Conservation (phyloP, 2,113 vertebrate species). For the Zeus faber region DNA sequence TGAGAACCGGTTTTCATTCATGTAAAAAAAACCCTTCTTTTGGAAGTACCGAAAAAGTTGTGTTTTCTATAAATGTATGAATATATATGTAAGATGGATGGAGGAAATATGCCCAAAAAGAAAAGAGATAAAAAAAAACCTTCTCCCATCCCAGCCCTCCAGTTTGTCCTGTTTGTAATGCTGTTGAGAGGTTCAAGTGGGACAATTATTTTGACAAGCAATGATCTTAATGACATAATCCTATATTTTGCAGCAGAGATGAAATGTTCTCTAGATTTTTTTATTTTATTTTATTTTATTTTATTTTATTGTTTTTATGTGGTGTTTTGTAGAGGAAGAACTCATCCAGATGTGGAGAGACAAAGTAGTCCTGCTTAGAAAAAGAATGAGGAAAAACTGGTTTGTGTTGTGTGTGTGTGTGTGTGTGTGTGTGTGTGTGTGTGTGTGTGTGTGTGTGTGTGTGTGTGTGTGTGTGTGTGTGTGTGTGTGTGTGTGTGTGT, state of each 20-base stretch:
- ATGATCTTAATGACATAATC: slow-evolving; percentile 87
- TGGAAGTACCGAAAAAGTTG: slow-evolving; percentile 74
- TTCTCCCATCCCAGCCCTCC: background rate
- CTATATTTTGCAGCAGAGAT: slow-evolving; percentile 82
- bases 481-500: slow-evolving; percentile 78
- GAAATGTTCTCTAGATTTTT: background rate
- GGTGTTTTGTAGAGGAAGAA: slow-evolving; percentile 83
- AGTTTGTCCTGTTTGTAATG: slow-evolving; percentile 7
- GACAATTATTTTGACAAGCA: slow-evolving; percentile 24
- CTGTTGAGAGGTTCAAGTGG: no score
- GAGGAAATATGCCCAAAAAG: slow-evolving; percentile 68
- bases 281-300: slow-evolving; percentile 80
- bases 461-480: slow-evolving; percentile 73
- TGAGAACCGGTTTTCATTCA: slow-evolving; percentile 82
- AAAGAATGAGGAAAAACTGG: background rate
- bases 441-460: slow-evolving; percentile 12
- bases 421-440: slow-evolving; percentile 26
- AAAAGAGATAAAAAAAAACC: slow-evolving; percentile 70
- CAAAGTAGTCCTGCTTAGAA: slow-evolving; percentile 75
- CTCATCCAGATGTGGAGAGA: slow-evolving; percentile 78
- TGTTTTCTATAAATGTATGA: slow-evolving; percentile 65
- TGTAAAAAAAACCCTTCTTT: slow-evolving; percentile 74
- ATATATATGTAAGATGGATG: slow-evolving; percentile 73
- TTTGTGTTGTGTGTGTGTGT: slow-evolving; percentile 80
- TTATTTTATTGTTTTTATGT: slow-evolving; percentile 88